Percentiles rank a stretch among this genome's conserved stretches.
These are phyloP conservation scores for Drosophila sechellia DNA, from an alignment of 1,140 invertebrate species.

Conservation along the genomic window DNA sequence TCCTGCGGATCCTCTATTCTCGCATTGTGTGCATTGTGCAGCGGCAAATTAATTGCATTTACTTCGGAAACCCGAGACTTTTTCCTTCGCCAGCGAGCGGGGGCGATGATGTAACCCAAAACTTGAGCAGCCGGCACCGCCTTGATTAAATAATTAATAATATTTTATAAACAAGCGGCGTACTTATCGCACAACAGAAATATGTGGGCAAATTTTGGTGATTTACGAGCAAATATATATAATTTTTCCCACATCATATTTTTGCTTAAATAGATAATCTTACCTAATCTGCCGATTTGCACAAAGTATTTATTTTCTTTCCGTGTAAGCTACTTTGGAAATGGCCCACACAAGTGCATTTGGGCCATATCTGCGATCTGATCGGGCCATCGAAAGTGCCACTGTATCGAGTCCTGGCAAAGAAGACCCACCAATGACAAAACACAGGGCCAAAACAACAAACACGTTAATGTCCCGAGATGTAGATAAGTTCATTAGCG, in stretches of 20 bases:
- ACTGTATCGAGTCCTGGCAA: slow-evolving; percentile 42
- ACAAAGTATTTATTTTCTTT: slow-evolving; percentile 25
- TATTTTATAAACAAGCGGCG: slow-evolving; percentile 73
- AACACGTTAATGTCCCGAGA: slow-evolving; percentile 64
- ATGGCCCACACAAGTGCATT: slow-evolving; percentile 48
- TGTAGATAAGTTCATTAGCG: slow-evolving; percentile 75
- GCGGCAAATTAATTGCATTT: slow-evolving; percentile 72
- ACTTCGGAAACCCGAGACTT: slow-evolving; percentile 48
- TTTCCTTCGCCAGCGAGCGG: slow-evolving; percentile 26
- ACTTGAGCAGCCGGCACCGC: slow-evolving; percentile 22
- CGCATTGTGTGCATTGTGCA: slow-evolving; percentile 52
- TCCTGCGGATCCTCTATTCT: slow-evolving; percentile 13
- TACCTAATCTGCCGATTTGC: background rate
- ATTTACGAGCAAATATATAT: background rate
- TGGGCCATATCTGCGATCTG: slow-evolving; percentile 32
- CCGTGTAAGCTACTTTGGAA: slow-evolving; percentile 27
- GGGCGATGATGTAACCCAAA: slow-evolving; percentile 42
- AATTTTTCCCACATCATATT: background rate
- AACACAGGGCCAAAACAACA: slow-evolving; percentile 40
- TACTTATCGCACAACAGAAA: slow-evolving; percentile 32
- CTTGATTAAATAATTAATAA: slow-evolving; percentile 71
- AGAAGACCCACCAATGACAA: slow-evolving; percentile 41
- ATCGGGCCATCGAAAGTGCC: slow-evolving; percentile 31
- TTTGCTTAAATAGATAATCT: background rate
- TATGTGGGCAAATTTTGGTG: background rate